Percentiles rank a stretch among this genome's conserved stretches.
phyloP scores from a whole-genome alignment of 2,888 invertebrate genomes.

The Timandra comae region DNA sequence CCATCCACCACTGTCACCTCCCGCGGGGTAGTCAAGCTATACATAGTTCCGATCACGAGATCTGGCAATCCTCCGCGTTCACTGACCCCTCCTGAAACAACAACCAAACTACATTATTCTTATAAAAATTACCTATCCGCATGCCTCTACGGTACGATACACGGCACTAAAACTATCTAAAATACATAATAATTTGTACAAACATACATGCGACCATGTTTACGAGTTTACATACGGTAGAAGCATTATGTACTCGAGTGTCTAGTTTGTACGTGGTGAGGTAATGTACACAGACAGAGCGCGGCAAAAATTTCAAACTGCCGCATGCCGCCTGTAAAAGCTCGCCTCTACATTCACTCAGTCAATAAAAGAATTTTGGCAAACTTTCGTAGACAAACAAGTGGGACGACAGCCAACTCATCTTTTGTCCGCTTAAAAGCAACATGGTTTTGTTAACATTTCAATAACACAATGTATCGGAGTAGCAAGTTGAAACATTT shows the following conservation, averaged over 20 bases:
- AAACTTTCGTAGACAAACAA: conserved; percentile 73
- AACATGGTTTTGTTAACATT: conserved; percentile 64
- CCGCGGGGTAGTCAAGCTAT: conserved; percentile 72
- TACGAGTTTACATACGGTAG: conserved; percentile 1
- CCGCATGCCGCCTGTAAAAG: conserved; percentile 48
- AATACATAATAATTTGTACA: too few relatives aligned
- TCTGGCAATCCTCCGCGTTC: conserved; percentile 71
- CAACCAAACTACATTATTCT: conserved; percentile 20
- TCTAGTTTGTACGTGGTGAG: conserved; percentile 2
- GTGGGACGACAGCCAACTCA: conserved; percentile 73
- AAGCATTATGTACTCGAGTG: background rate
- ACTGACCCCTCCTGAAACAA: conserved; percentile 65
- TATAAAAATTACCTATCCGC: too few relatives aligned
- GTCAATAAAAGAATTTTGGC: conserved; percentile 75
- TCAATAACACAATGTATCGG: conserved; percentile 54
- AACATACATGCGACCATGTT: too few relatives aligned
- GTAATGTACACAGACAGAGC: conserved; percentile 12
- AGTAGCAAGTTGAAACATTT: conserved; percentile 36
- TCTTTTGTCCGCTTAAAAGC: conserved; percentile 71
- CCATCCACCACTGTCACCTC: conserved; percentile 77
- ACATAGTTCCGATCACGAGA: conserved; percentile 69
- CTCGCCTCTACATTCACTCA: conserved; percentile 57
- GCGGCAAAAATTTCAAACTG: conserved; percentile 32
- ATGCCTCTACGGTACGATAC: too few relatives aligned
- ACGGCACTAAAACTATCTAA: too few relatives aligned